A percentile compares a stretch with the other conserved stretches of the same genome.
Evolutionary conservation across 2,888 invertebrate genomes (phyloP).

Genomic region (Apamea monoglypha): DNA sequence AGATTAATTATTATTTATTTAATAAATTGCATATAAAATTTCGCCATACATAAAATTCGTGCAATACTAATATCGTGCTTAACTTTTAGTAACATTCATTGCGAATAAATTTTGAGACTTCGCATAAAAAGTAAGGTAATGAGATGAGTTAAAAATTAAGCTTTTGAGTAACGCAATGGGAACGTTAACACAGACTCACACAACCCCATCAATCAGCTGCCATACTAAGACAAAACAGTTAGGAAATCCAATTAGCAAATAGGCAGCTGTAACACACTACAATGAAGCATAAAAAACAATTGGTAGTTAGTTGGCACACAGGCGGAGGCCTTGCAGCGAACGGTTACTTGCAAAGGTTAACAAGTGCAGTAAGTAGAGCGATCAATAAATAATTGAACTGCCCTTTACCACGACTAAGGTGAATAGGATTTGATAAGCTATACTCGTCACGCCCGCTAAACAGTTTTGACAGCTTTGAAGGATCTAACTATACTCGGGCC

Average conservation of each 20-base stretch:
- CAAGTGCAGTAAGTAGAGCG: conserved; percentile 52
- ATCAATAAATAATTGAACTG: conserved; percentile 33
- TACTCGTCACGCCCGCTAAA: neutral
- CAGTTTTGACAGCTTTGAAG: neutral
- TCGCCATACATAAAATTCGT: neutral
- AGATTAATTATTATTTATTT: conserved; percentile 13
- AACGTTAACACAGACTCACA: neutral
- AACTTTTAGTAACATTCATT: conserved; percentile 12
- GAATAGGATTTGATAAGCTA: conserved; percentile 22
- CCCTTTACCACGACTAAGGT: conserved; percentile 37
- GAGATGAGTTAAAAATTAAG: neutral
- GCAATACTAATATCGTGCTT: neutral
- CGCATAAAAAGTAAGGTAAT: conserved; percentile 20
- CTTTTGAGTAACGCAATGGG: conserved; percentile 4
- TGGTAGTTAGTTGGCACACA: conserved; percentile 52
- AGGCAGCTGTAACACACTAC: conserved; percentile 44
- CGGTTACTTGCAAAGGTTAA: conserved; percentile 53
- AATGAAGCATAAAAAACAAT: conserved; percentile 59
- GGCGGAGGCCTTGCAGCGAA: conserved; percentile 44
- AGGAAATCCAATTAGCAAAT: conserved; percentile 56
- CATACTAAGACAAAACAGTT: conserved; percentile 47
- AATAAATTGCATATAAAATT: conserved; percentile 7
- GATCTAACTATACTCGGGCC: neutral
- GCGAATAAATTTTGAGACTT: conserved; percentile 10
- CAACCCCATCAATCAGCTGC: conserved; percentile 31